These are phyloP conservation scores for Cheilosia pagana DNA, from an alignment of 2,888 invertebrate genomes.

Conservation along the genomic window DNA sequence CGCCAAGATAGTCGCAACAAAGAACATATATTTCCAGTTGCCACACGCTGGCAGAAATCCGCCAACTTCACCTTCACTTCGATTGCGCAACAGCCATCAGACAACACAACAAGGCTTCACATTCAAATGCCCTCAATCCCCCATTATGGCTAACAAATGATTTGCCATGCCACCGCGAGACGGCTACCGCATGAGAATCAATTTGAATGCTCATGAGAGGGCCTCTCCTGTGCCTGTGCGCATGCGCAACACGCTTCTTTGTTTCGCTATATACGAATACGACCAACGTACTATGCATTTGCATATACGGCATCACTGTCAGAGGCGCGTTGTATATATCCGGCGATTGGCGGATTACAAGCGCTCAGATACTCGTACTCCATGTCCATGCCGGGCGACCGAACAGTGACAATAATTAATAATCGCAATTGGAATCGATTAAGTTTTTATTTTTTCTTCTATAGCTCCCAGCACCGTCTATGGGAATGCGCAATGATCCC, in stretches of 20 bases:
- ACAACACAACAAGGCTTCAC: conserved; percentile 48
- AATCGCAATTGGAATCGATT: conserved; percentile 73
- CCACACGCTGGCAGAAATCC: background rate
- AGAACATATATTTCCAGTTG: conserved; percentile 22
- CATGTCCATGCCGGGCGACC: conserved; percentile 25
- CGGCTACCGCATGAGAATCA: conserved; percentile 51
- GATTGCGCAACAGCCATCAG: conserved; percentile 49
- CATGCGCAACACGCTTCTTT: conserved; percentile 29
- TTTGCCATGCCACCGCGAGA: conserved; percentile 29
- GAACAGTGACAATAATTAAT: conserved; percentile 71
- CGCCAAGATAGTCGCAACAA: background rate
- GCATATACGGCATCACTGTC: conserved; percentile 55
- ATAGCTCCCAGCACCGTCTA: conserved; percentile 52
- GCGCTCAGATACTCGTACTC: conserved; percentile 20
- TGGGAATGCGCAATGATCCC: conserved; percentile 48
- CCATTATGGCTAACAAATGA: conserved; percentile 46
- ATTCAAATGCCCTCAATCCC: conserved; percentile 56
- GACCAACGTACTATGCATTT: conserved; percentile 40
- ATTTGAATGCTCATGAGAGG: conserved; percentile 32
- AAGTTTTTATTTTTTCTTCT: conserved; percentile 7
- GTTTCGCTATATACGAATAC: conserved; percentile 50
- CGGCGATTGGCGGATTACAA: conserved; percentile 61
- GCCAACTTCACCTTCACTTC: conserved; percentile 57
- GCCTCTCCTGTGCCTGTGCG: background rate
- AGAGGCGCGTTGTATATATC: conserved; percentile 37